phyloP scores from a whole-genome alignment of 2,113 vertebrate genomes.

The Cavia aperea region DNA sequence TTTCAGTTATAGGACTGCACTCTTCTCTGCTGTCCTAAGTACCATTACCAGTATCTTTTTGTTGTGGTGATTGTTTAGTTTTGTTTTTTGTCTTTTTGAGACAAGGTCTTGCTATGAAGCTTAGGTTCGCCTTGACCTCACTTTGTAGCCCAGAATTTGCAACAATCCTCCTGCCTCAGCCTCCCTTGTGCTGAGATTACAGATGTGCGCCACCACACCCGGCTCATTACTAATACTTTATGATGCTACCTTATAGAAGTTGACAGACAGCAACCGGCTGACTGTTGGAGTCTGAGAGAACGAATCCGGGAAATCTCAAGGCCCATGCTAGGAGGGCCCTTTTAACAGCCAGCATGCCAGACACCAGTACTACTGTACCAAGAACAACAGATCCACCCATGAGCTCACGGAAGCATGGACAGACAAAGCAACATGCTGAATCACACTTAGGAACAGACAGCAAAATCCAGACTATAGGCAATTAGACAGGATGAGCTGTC shows the following conservation, averaged over 20 bases:
- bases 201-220: too few relatives aligned
- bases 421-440: background rate
- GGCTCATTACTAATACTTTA: too few relatives aligned
- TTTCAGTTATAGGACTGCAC: background rate
- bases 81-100: too few relatives aligned
- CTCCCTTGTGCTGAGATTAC: too few relatives aligned
- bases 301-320: background rate
- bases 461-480: background rate
- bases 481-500: background rate
- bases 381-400: background rate
- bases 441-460: background rate
- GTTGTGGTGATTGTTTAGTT: too few relatives aligned
- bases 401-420: background rate
- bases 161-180: too few relatives aligned
- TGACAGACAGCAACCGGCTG: background rate
- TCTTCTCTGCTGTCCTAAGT: background rate
- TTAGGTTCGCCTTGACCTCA: too few relatives aligned
- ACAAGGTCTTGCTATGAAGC: too few relatives aligned
- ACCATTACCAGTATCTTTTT: background rate
- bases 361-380: background rate
- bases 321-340: background rate
- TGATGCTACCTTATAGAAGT: background rate
- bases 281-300: background rate
- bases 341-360: background rate
- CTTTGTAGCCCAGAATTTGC: too few relatives aligned